Evolutionary conservation across 2,888 invertebrate genomes (phyloP).

Genomic region (Euphydryas editha): DNA sequence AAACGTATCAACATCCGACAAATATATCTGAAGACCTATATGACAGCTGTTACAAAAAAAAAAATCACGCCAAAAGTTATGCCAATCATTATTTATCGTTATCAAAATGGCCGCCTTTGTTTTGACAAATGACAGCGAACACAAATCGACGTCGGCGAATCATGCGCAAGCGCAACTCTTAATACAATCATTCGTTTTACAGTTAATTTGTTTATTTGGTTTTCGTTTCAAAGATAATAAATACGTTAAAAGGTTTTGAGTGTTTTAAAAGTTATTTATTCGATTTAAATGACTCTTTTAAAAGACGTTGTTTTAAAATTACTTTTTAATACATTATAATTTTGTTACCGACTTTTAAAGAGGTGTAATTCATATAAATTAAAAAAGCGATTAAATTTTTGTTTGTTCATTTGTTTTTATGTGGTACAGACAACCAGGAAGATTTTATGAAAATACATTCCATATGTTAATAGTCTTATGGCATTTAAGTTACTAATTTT

Average conservation of each 20-base stretch:
- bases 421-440: no score
- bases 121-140: conserved; percentile 24
- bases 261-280: neutral
- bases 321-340: no score
- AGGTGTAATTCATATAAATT: no score
- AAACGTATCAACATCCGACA: no score
- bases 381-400: no score
- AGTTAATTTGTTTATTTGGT: conserved; percentile 7
- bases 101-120: conserved; percentile 27
- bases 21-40: no score
- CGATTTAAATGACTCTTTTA: neutral
- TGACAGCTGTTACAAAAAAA: neutral
- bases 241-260: conserved; percentile 6
- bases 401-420: no score
- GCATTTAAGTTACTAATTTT: no score
- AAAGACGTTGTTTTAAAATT: neutral
- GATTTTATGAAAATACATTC: no score
- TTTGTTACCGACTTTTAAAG: no score
- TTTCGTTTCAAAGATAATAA: neutral
- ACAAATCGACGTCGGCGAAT: conserved; percentile 2
- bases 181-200: neutral
- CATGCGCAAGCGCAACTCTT: neutral
- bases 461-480: no score
- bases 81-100: conserved; percentile 21
- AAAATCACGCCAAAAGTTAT: neutral